These are phyloP conservation scores for Drosophila planitibia DNA, from an alignment of 2,888 invertebrate genomes.

Conservation along the genomic window DNA sequence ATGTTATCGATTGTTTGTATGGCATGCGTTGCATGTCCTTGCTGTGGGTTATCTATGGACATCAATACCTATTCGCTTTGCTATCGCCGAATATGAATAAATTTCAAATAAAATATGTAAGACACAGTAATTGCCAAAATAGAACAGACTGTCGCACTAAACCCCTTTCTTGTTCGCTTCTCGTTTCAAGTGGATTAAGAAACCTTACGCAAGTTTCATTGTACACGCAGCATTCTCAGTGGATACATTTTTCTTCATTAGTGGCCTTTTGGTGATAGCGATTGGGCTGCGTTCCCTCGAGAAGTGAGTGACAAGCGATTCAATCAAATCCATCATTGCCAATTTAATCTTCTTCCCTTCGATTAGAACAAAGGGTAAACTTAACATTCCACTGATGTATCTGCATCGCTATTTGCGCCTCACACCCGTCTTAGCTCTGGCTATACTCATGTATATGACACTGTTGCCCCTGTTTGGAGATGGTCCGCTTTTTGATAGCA, in stretches of 20 bases:
- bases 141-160: neutral
- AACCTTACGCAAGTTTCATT: slow-evolving; percentile 67
- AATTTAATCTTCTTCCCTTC: neutral
- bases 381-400: slow-evolving; percentile 83
- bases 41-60: slow-evolving; percentile 84
- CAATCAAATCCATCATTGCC: slow-evolving; percentile 41
- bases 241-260: slow-evolving; percentile 88
- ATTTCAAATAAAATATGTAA: slow-evolving; percentile 51
- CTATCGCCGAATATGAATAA: slow-evolving; percentile 67
- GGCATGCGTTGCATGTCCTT: slow-evolving; percentile 85
- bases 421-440: slow-evolving; percentile 86
- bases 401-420: slow-evolving; percentile 85
- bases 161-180: neutral
- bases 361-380: slow-evolving; percentile 72
- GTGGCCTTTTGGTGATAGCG: slow-evolving; percentile 86
- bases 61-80: slow-evolving; percentile 64
- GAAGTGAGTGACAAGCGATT: slow-evolving; percentile 50
- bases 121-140: neutral
- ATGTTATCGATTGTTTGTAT: slow-evolving; percentile 80
- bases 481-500: slow-evolving; percentile 86
- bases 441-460: slow-evolving; percentile 86
- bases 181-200: slow-evolving; percentile 68
- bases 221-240: slow-evolving; percentile 86
- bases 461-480: slow-evolving; percentile 86
- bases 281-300: slow-evolving; percentile 72